Evolutionary conservation across 2,113 vertebrate genomes (phyloP).

Genomic region (Entosphenus tridentatus): DNA sequence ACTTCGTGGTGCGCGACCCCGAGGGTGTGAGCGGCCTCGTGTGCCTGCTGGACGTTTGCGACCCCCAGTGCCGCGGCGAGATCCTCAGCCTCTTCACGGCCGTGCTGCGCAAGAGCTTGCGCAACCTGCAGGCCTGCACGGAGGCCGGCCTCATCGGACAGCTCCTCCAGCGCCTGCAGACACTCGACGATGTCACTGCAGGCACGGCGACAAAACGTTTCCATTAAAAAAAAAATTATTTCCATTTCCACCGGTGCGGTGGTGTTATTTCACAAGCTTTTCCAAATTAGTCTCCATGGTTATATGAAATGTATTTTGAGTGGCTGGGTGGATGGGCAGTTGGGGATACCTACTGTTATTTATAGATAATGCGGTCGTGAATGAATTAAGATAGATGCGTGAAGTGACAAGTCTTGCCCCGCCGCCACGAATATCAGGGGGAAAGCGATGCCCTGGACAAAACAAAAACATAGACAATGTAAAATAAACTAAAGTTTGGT

Average conservation of each 20-base stretch:
- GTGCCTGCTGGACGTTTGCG: constrained; percentile 67
- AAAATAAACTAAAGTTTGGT: neutral
- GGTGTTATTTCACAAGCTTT: constrained; percentile 10
- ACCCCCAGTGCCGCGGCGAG: constrained; percentile 73
- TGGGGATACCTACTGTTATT: neutral
- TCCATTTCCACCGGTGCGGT: neutral
- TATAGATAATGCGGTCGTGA: neutral
- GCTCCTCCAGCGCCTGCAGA: constrained; percentile 49
- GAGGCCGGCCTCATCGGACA: constrained; percentile 63
- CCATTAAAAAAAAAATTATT: too few species aligned
- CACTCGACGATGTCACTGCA: constrained; percentile 70
- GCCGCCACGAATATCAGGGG: too few species aligned
- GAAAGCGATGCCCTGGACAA: too few species aligned
- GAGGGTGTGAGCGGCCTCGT: constrained; percentile 83
- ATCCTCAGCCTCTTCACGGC: constrained; percentile 95
- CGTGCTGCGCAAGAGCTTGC: constrained; percentile 77
- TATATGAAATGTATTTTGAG: neutral
- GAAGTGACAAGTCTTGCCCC: neutral
- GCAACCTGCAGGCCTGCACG: constrained; percentile 68
- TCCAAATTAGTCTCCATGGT: neutral
- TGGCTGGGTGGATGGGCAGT: neutral
- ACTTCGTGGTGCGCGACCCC: constrained; percentile 88
- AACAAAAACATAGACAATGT: neutral
- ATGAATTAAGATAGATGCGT: neutral
- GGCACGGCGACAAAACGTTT: constrained; percentile 24